Conservation (phyloP, 2,888 invertebrate species). For the Meiosimyza decipiens region DNA sequence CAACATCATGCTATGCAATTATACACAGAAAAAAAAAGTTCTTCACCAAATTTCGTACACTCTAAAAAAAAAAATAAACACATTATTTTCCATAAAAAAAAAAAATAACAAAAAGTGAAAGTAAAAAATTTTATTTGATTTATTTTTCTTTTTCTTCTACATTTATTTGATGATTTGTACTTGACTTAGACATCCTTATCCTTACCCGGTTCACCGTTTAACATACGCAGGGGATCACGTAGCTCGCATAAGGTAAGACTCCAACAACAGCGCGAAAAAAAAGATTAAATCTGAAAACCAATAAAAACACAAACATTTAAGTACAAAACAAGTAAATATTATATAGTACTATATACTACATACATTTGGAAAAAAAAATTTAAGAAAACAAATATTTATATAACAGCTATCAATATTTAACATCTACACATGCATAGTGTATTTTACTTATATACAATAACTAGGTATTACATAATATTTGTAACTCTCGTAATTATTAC, state of each 20-base stretch:
- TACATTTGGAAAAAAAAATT: slow-evolving; percentile 22
- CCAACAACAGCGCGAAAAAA: slow-evolving; percentile 39
- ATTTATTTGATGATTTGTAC: slow-evolving; percentile 52
- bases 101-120: slow-evolving; percentile 11
- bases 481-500: too few species aligned
- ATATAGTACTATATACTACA: slow-evolving; percentile 22
- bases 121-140: slow-evolving; percentile 55
- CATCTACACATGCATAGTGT: not conserved
- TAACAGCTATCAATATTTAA: not conserved
- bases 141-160: slow-evolving; percentile 48
- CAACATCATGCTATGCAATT: slow-evolving; percentile 1
- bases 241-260: slow-evolving; percentile 80
- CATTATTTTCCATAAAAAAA: slow-evolving; percentile 15
- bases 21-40: slow-evolving; percentile 24
- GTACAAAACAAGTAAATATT: slow-evolving; percentile 19
- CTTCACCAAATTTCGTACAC: slow-evolving; percentile 27
- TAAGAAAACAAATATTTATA: not conserved
- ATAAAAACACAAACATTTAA: slow-evolving; percentile 22
- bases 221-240: slow-evolving; percentile 87
- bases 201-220: slow-evolving; percentile 96
- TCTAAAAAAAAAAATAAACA: slow-evolving; percentile 31
- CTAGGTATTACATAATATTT: not conserved
- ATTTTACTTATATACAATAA: not conserved
- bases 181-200: slow-evolving; percentile 88
- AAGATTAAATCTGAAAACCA: slow-evolving; percentile 17